Evolutionary conservation across 2,888 invertebrate species (phyloP), one percentile per base, ranked within the genome.

Genomic region (Podabrus alpinus): DNA sequence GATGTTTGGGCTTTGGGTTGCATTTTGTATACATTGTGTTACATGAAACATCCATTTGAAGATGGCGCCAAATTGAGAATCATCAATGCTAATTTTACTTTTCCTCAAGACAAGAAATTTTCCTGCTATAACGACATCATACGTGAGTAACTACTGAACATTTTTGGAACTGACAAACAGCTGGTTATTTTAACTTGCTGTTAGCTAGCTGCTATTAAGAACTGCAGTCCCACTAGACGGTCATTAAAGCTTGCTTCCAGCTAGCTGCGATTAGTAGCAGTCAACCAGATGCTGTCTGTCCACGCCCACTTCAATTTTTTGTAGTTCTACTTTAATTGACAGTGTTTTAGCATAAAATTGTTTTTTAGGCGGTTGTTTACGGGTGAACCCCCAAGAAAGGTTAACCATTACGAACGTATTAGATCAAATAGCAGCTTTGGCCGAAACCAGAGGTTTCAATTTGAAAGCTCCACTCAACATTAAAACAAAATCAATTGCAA

Each of bases 1-100:
- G 99, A 99, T 88, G 91, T 98, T 59, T 99, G 99, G 99, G 98
- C 99, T 0, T 89, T 99, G 13, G 99, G 99, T 9, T 99, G 99
- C 87, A 92, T 99, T 79, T 89, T 99, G 13, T 99, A 96, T 86
- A 93, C 94, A 66, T 88, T 99, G 15, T 97, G 98, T 86, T 98
- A 94, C 85, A 94, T 95, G 88, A 94, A 93, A 82, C 99, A 99
- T 89, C 99, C 99, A 0, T 99, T 97, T 87, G 98, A 98, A 85
- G 99, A 99, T 88, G 93, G 94, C 68, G 92, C 98, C 71, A 99
- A 99, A 87, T 88, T 99, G 81, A 92, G 98, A 66, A 99, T 99
- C 81, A 90, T 99, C 73, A 99, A 99, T 89, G 98, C 95, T 79
- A 99, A 99, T 86, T 99, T 95, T 87, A 92, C 92, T 78, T 90